Evolutionary conservation across 2,888 invertebrate genomes (phyloP).

Genomic region (Synanthedon andrenaeformis): DNA sequence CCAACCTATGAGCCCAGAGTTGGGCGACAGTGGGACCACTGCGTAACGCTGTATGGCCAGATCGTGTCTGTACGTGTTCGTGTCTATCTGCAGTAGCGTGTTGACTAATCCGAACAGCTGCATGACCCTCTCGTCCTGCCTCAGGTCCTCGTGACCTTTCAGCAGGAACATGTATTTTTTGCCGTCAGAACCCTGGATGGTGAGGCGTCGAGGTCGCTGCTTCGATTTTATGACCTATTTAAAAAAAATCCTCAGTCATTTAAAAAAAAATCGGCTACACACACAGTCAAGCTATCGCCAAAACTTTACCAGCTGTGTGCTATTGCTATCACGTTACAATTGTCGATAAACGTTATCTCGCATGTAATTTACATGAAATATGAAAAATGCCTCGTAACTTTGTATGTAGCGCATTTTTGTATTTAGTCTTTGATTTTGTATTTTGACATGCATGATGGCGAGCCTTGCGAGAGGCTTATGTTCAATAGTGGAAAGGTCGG

Average conservation of each 20-base stretch:
- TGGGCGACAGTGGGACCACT: conserved; percentile 97
- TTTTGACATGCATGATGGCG: too few species aligned
- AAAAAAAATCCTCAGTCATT: too few species aligned
- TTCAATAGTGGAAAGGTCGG: too few species aligned
- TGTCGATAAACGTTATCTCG: too few species aligned
- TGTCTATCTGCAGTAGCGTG: conserved; percentile 91
- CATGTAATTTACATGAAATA: too few species aligned
- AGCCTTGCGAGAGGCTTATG: too few species aligned
- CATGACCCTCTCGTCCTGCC: conserved; percentile 99
- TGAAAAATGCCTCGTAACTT: too few species aligned
- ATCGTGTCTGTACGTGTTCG: conserved; percentile 93
- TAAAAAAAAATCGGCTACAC: not conserved
- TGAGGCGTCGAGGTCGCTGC: conserved; percentile 94
- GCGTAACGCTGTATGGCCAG: conserved; percentile 88
- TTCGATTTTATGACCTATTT: conserved; percentile 95
- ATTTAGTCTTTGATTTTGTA: too few species aligned
- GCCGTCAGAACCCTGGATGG: conserved; percentile 94
- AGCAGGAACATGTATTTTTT: conserved; percentile 98
- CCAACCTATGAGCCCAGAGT: conserved; percentile 98
- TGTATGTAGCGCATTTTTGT: too few species aligned
- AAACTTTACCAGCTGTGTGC: too few species aligned
- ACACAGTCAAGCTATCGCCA: not conserved
- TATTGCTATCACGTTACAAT: too few species aligned
- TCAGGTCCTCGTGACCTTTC: conserved; percentile 98
- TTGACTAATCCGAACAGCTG: conserved; percentile 97